Conservation (phyloP, 2,797 vertebrate species). For the Craterocephalus amniculus region DNA sequence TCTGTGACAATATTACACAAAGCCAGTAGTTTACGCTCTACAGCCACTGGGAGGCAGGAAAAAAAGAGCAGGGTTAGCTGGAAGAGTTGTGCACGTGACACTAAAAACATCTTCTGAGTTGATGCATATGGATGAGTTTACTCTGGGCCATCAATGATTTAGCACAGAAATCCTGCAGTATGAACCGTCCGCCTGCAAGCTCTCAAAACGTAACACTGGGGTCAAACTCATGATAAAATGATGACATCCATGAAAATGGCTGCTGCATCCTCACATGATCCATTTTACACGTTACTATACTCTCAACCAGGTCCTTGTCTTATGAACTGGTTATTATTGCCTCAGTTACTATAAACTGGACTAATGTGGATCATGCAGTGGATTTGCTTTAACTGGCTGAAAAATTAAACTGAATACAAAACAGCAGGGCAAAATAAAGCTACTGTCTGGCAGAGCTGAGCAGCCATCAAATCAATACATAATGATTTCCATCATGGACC, state of each 20-base stretch:
- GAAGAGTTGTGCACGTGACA: not conserved
- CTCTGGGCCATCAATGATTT: not conserved
- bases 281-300: too few species aligned
- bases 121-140: not conserved
- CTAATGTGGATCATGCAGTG: too few species aligned
- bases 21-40: not conserved
- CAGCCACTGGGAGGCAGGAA: not conserved
- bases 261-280: too few species aligned
- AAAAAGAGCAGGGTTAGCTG: not conserved
- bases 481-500: constrained; percentile 6
- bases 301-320: too few species aligned
- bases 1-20: not conserved
- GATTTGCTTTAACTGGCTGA: too few species aligned
- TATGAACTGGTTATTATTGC: too few species aligned
- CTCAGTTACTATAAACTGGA: too few species aligned
- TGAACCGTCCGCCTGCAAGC: constrained; percentile 20
- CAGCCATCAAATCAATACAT: constrained; percentile 8
- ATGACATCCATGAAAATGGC: constrained; percentile 12
- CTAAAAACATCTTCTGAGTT: not conserved
- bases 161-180: constrained; percentile 33
- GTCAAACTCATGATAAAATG: constrained; percentile 48
- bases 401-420: too few species aligned
- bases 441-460: constrained; percentile 1
- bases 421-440: too few species aligned
- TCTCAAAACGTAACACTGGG: constrained; percentile 6